Conservation (phyloP, 37 sponge, comb jelly and placozoan species). For the Beroe forskalii region DNA sequence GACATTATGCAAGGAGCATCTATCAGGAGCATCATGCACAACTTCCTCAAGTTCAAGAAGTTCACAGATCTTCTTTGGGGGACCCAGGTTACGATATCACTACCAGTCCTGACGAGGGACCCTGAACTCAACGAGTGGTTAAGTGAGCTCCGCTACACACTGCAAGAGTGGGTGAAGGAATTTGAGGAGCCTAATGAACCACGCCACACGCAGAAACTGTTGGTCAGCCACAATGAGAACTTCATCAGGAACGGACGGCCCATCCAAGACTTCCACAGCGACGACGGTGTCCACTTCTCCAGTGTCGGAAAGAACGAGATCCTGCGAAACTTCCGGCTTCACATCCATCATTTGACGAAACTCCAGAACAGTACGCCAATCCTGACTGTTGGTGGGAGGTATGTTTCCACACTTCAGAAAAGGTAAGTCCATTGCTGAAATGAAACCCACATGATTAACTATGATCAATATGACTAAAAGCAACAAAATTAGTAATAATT, state of each 20-base stretch:
- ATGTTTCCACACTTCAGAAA: too few relatives aligned
- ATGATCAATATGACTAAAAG: neutral
- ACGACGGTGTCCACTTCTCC: neutral
- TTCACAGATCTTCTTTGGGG: neutral
- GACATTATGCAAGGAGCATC: neutral
- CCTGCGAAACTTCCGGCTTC: neutral
- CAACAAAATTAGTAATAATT: neutral
- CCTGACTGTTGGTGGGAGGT: too few relatives aligned
- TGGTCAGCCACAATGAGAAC: neutral
- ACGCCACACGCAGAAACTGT: neutral
- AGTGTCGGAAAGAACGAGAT: too few relatives aligned
- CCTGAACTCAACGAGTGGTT: neutral
- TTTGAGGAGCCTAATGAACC: neutral
- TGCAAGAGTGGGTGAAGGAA: neutral
- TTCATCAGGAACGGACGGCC: neutral
- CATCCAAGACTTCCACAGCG: neutral
- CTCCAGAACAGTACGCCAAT: too few relatives aligned
- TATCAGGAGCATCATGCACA: neutral
- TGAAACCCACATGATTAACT: neutral
- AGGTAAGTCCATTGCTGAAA: neutral
- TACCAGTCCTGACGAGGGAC: neutral
- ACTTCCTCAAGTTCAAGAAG: neutral
- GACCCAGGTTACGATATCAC: neutral
- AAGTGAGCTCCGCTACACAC: neutral
- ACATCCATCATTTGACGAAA: neutral